Percentiles rank a stretch among this genome's conserved stretches.
phyloP scores from a whole-genome alignment of 2,888 invertebrate genomes.

The Eumacrocentrus americanus region DNA sequence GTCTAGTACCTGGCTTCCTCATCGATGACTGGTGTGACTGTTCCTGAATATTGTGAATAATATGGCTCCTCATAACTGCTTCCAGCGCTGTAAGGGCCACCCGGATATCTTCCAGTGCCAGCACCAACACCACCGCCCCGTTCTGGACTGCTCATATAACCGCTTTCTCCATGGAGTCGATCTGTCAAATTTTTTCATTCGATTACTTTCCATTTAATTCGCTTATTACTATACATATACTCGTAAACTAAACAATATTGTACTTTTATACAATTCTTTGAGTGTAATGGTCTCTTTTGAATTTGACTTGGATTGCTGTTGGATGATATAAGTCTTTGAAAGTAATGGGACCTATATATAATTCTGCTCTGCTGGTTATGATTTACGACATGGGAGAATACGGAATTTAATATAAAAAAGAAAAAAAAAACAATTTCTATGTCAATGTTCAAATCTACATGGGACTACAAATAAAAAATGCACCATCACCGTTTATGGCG shows the following conservation, averaged over 20 bases:
- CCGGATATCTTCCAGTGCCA: slow-evolving; percentile 54
- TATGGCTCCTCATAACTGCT: slow-evolving; percentile 86
- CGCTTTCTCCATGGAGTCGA: slow-evolving; percentile 66
- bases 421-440: background rate
- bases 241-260: background rate
- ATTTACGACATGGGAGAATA: background rate
- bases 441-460: background rate
- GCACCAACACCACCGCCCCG: slow-evolving; percentile 66
- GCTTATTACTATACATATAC: background rate
- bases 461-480: background rate
- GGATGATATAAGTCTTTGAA: no score
- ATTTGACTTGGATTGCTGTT: no score
- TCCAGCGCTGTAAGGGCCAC: slow-evolving; percentile 64
- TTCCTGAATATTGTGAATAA: slow-evolving; percentile 80
- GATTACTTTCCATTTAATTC: background rate
- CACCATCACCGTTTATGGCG: background rate
- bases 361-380: no score
- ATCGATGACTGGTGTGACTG: slow-evolving; percentile 89
- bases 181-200: slow-evolving; percentile 45
- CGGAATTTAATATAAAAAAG: background rate
- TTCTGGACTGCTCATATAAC: slow-evolving; percentile 89
- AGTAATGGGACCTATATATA: no score
- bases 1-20: slow-evolving; percentile 88
- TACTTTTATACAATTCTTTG: background rate
- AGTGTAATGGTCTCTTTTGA: background rate